phyloP scores from a whole-genome alignment of 2,797 vertebrate species.

The Pseudotriccus pelzelni region DNA sequence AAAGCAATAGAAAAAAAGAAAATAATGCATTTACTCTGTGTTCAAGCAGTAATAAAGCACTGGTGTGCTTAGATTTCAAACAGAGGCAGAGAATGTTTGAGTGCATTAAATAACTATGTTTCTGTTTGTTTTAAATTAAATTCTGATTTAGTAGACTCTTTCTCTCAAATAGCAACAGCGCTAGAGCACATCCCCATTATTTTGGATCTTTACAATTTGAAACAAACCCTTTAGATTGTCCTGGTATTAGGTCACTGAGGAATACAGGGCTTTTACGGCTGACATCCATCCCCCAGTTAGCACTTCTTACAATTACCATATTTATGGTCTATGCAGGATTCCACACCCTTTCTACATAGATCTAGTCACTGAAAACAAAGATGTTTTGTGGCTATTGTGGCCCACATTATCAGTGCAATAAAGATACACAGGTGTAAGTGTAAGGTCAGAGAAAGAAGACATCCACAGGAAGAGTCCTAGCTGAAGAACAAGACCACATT shows the following conservation, averaged over 20 bases:
- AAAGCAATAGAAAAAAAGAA: not conserved
- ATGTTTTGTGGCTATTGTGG: not conserved
- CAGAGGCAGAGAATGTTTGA: not conserved
- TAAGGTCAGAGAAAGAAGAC: not conserved
- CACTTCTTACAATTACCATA: not conserved
- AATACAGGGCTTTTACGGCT: not conserved
- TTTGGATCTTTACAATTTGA: not conserved
- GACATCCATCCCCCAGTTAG: not conserved
- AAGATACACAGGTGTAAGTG: not conserved
- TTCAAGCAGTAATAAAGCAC: not conserved
- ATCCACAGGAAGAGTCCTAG: not conserved
- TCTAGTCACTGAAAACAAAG: not conserved
- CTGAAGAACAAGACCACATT: not conserved
- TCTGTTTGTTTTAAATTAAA: constrained; percentile 4
- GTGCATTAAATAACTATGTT: not conserved
- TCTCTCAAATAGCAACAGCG: not conserved
- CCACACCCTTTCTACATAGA: not conserved
- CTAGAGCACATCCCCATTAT: not conserved
- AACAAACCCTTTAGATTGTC: not conserved
- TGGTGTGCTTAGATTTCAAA: not conserved
- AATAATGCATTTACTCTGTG: not conserved
- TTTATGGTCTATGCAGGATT: not conserved
- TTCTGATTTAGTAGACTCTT: not conserved
- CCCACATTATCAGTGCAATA: not conserved
- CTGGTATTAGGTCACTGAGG: not conserved